Evolutionary conservation across 2,797 vertebrate species (phyloP).

Genomic region (Xenentodon cancila): DNA sequence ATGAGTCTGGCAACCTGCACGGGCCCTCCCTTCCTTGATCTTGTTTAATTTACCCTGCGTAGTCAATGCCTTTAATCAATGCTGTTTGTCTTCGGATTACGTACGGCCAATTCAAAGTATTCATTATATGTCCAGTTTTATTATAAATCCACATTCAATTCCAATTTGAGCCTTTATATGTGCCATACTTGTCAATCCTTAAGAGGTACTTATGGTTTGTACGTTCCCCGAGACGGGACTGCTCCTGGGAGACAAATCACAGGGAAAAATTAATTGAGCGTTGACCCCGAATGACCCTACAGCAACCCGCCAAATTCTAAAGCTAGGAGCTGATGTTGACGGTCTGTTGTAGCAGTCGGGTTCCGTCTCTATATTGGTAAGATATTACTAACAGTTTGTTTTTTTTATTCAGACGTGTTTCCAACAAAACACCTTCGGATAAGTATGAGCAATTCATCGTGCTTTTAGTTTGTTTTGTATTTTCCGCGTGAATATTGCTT

Average conservation of each 20-base stretch:
- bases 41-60: no score
- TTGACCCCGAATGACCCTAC: accelerated
- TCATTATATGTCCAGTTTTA: not conserved
- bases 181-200: accelerated
- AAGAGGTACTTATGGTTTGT: accelerated
- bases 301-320: constrained; percentile 72
- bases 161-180: accelerated
- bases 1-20: constrained; percentile 56
- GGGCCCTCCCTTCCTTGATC: not conserved
- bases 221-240: not conserved
- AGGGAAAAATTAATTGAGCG: not conserved
- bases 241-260: constrained; percentile 31
- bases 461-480: not conserved
- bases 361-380: constrained; percentile 12
- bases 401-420: not conserved
- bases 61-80: no score
- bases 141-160: accelerated
- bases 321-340: not conserved
- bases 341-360: not conserved
- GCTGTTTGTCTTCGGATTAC: accelerated
- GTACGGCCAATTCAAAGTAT: accelerated
- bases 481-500: not conserved
- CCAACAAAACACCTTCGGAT: no score
- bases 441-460: not conserved
- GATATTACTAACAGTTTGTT: not conserved